Base-by-base conservation (phyloP, 2,888 invertebrate genomes). In the Opisthograptis luteolata region DNA sequence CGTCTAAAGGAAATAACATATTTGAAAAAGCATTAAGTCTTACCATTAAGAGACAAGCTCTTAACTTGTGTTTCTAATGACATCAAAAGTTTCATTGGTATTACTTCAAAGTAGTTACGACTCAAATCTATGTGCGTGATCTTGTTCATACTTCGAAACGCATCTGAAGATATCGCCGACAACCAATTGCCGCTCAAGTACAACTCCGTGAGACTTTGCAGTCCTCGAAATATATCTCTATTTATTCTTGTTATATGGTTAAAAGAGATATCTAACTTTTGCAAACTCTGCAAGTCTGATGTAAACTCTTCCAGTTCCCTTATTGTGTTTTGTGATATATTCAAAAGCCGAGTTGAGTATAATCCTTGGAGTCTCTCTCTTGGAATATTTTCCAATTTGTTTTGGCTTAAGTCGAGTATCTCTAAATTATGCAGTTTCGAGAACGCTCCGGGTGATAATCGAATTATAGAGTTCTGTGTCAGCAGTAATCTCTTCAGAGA, bases 401-500 rank as follows among this genome's bases (percentile, higher is more conserved):
- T 97, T 65, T 94, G 92, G 62, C 96, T 95, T 58, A 97, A 86
- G 81, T 97, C 96, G 45, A 98, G 90, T 7, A 94, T 94, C 45
- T 95, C 91, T 55, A 98, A 91, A 76, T 94, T 94, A 31, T 94
- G 93, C 19, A 97, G 87, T 64, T 94, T 94, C 39, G 94, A 93
- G 76, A 98, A 97, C 40, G 97, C 96, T 27, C 96, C 95, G 0
- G 97, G 96, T 1, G 96, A 96, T 52, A 98, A 93, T 55, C 95
- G 91, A 9, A 94, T 93, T 58, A 97, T 95, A 51, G 93, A 91
- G 81, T 97, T 97, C 63, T 92, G 92, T 25, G 93, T 92, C 63
- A 97, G 83, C 71, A 94, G 94, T 45, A 97, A 91, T 70, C 94
- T 95, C 71, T 95, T 93, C 22, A 97, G 84, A 0, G 94, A 93